Evolutionary conservation across 1,140 invertebrate species (phyloP).

Genomic region (Bombus superbus): DNA sequence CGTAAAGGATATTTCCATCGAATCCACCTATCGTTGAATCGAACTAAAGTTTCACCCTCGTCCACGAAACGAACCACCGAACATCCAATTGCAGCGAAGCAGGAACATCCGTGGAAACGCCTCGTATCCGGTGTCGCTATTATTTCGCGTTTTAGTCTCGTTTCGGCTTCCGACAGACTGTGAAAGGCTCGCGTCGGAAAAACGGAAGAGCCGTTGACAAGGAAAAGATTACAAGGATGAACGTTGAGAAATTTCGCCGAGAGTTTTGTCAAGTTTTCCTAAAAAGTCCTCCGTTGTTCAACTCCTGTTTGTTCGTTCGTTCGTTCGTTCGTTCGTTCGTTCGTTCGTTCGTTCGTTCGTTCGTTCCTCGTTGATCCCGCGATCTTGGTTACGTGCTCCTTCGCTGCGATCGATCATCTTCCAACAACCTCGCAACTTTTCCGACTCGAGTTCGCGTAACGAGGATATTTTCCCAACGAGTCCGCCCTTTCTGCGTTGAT

Average conservation of each 20-base stretch:
- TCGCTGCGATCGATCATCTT: conserved; percentile 58
- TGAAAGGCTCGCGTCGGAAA: conserved; percentile 16
- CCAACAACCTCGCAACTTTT: conserved; percentile 26
- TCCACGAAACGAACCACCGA: background rate
- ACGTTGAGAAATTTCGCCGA: conserved; percentile 44
- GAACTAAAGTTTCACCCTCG: background rate
- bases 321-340: background rate
- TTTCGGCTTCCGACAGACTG: background rate
- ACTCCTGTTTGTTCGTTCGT: background rate
- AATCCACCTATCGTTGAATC: no score
- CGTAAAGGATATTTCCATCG: no score
- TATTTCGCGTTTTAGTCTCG: conserved; percentile 11
- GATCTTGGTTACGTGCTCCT: conserved; percentile 39
- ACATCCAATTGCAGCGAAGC: background rate
- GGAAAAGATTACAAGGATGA: conserved; percentile 46
- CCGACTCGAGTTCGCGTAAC: conserved; percentile 29
- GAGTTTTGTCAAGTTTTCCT: conserved; percentile 29
- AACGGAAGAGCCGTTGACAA: conserved; percentile 32
- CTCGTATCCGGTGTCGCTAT: background rate
- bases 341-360: background rate
- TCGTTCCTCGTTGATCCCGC: background rate
- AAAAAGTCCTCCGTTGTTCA: background rate
- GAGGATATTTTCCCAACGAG: conserved; percentile 46
- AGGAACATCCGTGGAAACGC: background rate
- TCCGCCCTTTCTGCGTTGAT: conserved; percentile 39